These are phyloP conservation scores for Drosophila jambulina DNA, from an alignment of 1,140 invertebrate species.

Conservation along the genomic window DNA sequence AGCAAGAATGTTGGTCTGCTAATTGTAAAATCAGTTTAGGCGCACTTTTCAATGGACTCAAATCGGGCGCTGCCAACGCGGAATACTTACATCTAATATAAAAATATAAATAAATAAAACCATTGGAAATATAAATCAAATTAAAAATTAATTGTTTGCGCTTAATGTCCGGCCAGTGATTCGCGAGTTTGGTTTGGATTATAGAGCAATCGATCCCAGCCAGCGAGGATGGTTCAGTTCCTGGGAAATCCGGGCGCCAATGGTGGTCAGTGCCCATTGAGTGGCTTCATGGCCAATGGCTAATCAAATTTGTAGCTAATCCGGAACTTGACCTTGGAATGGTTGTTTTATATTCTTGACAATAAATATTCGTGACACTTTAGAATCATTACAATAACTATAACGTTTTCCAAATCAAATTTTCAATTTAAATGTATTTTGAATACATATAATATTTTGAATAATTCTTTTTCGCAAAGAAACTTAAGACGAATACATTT, in stretches of 20 bases:
- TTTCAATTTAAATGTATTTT: not conserved
- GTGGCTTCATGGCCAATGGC: slow-evolving; percentile 33
- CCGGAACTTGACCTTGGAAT: slow-evolving; percentile 28
- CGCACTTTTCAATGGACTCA: slow-evolving; percentile 80
- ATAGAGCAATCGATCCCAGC: slow-evolving; percentile 12
- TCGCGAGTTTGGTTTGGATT: slow-evolving; percentile 21
- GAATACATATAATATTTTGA: too few species aligned
- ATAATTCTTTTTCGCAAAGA: not conserved
- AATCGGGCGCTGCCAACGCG: slow-evolving; percentile 56
- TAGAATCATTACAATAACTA: not conserved
- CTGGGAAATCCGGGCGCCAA: slow-evolving; percentile 55
- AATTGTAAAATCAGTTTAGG: slow-evolving; percentile 84
- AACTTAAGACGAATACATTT: not conserved
- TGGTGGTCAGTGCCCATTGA: slow-evolving; percentile 60
- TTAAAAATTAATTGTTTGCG: slow-evolving; percentile 1
- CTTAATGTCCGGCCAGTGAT: slow-evolving; percentile 43
- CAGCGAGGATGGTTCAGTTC: slow-evolving; percentile 65
- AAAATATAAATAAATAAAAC: slow-evolving; percentile 12
- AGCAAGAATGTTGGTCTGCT: slow-evolving; percentile 76
- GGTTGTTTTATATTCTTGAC: too few species aligned
- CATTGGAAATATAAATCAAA: slow-evolving; percentile 8
- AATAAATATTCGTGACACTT: not conserved
- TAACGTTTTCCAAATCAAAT: not conserved
- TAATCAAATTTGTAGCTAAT: slow-evolving; percentile 41
- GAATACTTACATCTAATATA: slow-evolving; percentile 48